Percentiles rank a stretch among this genome's conserved stretches.
These are phyloP conservation scores for Limosa lapponica DNA, from an alignment of 2,797 vertebrate species.

Conservation along the genomic window DNA sequence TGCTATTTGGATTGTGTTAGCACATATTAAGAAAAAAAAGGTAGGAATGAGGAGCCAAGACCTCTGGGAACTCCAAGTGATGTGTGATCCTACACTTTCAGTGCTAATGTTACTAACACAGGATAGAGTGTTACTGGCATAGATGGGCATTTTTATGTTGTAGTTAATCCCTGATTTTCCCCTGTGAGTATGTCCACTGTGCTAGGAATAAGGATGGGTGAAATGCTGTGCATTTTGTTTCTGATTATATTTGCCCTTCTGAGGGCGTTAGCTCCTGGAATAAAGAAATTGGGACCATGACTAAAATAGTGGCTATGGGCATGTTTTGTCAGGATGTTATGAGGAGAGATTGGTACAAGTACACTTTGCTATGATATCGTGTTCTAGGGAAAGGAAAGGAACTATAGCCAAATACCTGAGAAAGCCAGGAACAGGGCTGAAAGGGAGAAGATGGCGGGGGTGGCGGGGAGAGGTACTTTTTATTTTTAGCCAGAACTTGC, in stretches of 20 bases:
- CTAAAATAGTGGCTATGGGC: background rate
- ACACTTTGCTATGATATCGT: background rate
- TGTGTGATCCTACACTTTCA: background rate
- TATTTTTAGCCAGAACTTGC: background rate
- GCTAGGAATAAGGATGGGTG: background rate
- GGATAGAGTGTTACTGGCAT: background rate
- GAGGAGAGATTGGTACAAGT: background rate
- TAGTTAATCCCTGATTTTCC: background rate
- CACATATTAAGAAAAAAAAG: background rate
- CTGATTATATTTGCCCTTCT: background rate
- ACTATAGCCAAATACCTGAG: background rate
- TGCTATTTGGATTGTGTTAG: background rate
- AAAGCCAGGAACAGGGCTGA: background rate
- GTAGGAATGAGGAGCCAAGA: background rate
- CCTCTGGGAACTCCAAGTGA: background rate
- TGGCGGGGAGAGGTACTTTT: background rate
- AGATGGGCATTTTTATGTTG: background rate
- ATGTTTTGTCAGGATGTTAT: background rate
- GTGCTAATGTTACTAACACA: background rate
- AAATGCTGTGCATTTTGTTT: background rate
- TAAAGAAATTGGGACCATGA: background rate
- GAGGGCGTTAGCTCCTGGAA: background rate
- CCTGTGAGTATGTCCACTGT: background rate
- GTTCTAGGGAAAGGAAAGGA: background rate
- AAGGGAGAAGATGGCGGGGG: background rate